phyloP scores from a whole-genome alignment of 2,113 vertebrate genomes.

The Brienomyrus longianalis region DNA sequence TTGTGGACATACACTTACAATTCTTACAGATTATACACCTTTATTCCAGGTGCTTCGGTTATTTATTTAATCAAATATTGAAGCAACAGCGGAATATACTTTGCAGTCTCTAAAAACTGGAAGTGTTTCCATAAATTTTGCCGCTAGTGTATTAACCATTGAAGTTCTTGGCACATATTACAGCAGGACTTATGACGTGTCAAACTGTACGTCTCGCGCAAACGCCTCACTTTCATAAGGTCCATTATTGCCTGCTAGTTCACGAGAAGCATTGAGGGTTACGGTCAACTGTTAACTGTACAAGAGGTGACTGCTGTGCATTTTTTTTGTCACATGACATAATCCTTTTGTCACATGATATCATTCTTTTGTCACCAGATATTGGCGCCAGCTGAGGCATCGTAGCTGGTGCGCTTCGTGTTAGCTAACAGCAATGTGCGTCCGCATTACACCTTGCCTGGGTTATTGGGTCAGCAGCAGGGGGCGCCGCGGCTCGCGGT shows the following conservation, averaged over 20 bases:
- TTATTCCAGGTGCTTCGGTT: neutral
- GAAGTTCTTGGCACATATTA: constrained; percentile 36
- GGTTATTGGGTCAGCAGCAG: neutral
- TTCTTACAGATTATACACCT: neutral
- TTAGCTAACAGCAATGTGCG: neutral
- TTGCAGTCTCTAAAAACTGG: neutral
- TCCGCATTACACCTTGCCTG: neutral
- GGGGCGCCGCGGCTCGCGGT: neutral
- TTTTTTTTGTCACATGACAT: neutral
- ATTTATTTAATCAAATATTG: neutral
- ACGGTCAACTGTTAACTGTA: neutral
- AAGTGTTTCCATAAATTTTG: neutral
- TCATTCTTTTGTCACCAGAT: neutral
- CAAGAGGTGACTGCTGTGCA: neutral
- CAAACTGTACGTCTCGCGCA: neutral
- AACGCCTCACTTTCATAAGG: neutral
- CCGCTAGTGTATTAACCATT: constrained; percentile 54
- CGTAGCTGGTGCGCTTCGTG: neutral
- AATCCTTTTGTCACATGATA: neutral
- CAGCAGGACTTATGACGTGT: neutral
- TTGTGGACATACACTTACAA: constrained; percentile 44
- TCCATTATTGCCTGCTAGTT: neutral
- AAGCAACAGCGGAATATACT: neutral
- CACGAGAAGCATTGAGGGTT: neutral
- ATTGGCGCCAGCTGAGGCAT: neutral